Evolutionary conservation across 2,888 invertebrate genomes (phyloP), one percentile per base, ranked within the genome.

Genomic region (Apoda limacodes): DNA sequence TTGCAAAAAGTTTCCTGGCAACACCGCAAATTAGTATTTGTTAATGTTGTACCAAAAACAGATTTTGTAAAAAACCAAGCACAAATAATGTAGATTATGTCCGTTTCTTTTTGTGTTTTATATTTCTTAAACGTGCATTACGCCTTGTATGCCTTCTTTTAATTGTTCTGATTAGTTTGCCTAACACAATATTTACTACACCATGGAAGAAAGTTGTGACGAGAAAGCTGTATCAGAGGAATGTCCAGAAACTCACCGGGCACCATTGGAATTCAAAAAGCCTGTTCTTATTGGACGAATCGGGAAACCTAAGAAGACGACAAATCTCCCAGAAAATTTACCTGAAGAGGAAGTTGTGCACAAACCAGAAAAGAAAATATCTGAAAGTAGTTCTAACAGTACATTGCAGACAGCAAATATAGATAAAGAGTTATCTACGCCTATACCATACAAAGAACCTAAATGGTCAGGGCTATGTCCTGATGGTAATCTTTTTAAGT

Each of bases 401-500:
- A 46, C 51, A 0, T 32, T 64, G 3, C 60, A 69, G 9, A 63
- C 72, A 2, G 60, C 64, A 0, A 55, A 61, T n/a, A 39, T 65
- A 2, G 14, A 63, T 5, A 74, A 68, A 30, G 74, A 66, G 61
- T 54, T 60, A 22, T 61, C 64, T 4, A 56, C 71, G 3, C 70
- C 82, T 1, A 69, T 88, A 40, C 85, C 88, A 0, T 93, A 93
- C 51, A 85, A 83, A 52, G 92, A 92, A 57, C 95, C 96, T 1
- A 65, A 82, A 31, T 96, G 95, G 95, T 88, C 92, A 20, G 88
- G 89, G 1, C 43, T 84, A 11, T 89, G 90, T 2, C 66, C 80
- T 11, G 61, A 74, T 32, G 67, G 67, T 64, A 40, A 46, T 57
- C 44, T 25, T 5, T 26, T 29, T 13, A 11, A 15, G 9, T 10